Evolutionary conservation across 1,140 invertebrate genomes (phyloP), one percentile per base, ranked within the genome.

Genomic region (Bilobella aurantiaca): DNA sequence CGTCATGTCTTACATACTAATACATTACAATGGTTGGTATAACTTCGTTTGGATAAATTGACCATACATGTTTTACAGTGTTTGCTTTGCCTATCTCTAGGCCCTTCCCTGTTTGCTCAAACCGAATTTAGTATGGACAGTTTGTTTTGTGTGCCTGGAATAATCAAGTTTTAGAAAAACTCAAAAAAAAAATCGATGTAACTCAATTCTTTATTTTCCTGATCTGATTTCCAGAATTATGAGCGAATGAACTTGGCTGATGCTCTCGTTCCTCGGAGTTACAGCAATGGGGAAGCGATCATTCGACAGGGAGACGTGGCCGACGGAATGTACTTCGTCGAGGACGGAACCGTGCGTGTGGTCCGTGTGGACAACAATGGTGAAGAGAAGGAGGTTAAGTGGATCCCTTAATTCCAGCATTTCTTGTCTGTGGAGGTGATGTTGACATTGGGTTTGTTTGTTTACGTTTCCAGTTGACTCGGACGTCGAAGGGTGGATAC

Each of bases 201-300:
- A n/a, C n/a, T n/a, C n/a, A n/a, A n/a, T n/a, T n/a, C n/a, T n/a
- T n/a, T n/a, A n/a, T n/a, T n/a, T n/a, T n/a, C n/a, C n/a, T n/a
- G n/a, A n/a, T 42, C 18, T 53, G 3, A 16, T 53, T 53, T 79
- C 62, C 77, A 96, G 89, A 75, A 85, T 56, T 97, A 97, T 79
- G 95, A 98, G 78, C 83, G 93, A 72, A 93, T 96, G 86, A 97
- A 97, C 81, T 81, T 98, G 65, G 93, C 93, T 53, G 94, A 98
- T 80, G 95, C 95, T 53, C 81, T 98, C 56, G 82, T 87, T 72
- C 87, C 93, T 30, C 87, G 87, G 76, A 82, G 83, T 30, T 93
- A 85, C 78, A 76, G 79, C 57, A 81, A 87, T 74, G 87, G 86
- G 58, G 86, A 92, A 68, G 80, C 85, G 73, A 96, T 97, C 75